phyloP scores from a whole-genome alignment of 2,797 vertebrate genomes.

The Amazona ochrocephala region DNA sequence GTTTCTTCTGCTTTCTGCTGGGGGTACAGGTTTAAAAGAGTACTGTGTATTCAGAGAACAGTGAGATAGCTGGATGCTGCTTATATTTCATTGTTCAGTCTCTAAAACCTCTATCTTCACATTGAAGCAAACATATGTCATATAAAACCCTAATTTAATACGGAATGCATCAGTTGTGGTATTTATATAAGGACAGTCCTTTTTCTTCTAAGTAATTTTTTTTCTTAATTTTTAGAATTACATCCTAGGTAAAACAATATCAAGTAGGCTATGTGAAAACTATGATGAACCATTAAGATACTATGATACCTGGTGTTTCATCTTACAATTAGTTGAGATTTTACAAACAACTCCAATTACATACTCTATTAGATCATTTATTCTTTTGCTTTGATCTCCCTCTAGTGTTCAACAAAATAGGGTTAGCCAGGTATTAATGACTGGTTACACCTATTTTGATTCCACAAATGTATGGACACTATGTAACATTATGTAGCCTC shows the following conservation, averaged over 20 bases:
- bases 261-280: not conserved
- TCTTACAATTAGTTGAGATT: not conserved
- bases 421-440: not conserved
- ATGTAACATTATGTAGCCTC: not conserved
- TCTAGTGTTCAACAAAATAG: constrained; percentile 50
- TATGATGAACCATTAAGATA: not conserved
- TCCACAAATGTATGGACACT: not conserved
- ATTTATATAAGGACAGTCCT: not conserved
- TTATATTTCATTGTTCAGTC: not conserved
- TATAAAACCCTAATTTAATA: not conserved
- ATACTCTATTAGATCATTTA: not conserved
- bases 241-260: not conserved
- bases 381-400: constrained; percentile 69
- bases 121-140: not conserved
- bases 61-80: not conserved
- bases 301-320: not conserved
- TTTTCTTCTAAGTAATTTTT: not conserved
- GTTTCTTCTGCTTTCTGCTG: not conserved
- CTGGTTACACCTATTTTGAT: not conserved
- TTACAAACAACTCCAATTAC: not conserved
- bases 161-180: not conserved
- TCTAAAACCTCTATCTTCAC: not conserved
- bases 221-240: not conserved
- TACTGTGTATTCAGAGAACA: accelerated
- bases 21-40: not conserved